These are phyloP conservation scores for Drosophila lacertosa DNA, from an alignment of 1,140 invertebrate species.

Conservation along the genomic window DNA sequence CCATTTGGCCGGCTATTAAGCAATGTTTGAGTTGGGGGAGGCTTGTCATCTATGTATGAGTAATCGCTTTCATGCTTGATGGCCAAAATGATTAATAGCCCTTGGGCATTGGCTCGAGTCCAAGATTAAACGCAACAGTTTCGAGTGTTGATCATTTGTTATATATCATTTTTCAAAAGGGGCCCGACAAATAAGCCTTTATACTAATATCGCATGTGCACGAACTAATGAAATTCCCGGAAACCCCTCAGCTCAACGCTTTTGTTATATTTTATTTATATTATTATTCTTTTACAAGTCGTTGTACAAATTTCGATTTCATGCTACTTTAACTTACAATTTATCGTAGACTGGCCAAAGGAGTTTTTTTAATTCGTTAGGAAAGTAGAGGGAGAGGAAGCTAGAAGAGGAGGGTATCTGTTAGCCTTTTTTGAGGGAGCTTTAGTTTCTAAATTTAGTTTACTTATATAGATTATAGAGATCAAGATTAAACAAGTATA, in stretches of 20 bases:
- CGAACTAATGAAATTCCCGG: constrained; percentile 11
- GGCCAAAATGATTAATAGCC: constrained; percentile 78
- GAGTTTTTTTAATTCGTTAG: no score
- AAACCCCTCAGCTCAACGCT: background rate
- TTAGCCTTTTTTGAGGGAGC: no score
- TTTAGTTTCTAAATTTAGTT: no score
- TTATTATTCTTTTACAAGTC: constrained; percentile 2
- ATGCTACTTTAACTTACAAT: background rate
- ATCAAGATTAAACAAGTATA: no score
- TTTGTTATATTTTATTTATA: constrained; percentile 7
- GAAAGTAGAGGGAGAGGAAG: no score
- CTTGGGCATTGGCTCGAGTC: constrained; percentile 70
- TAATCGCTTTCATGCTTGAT: constrained; percentile 81
- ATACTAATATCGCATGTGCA: background rate
- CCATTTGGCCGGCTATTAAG: constrained; percentile 70
- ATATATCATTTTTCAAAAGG: constrained; percentile 33
- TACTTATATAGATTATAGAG: no score
- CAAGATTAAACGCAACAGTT: constrained; percentile 81
- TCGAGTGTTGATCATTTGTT: constrained; percentile 79
- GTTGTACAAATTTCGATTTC: constrained; percentile 1
- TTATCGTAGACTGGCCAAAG: no score
- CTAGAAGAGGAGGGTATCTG: no score
- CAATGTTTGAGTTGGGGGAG: constrained; percentile 55
- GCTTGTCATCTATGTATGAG: constrained; percentile 73
- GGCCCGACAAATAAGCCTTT: constrained; percentile 18